phyloP scores from a whole-genome alignment of 2,888 invertebrate genomes.

The Hipparchia semele region DNA sequence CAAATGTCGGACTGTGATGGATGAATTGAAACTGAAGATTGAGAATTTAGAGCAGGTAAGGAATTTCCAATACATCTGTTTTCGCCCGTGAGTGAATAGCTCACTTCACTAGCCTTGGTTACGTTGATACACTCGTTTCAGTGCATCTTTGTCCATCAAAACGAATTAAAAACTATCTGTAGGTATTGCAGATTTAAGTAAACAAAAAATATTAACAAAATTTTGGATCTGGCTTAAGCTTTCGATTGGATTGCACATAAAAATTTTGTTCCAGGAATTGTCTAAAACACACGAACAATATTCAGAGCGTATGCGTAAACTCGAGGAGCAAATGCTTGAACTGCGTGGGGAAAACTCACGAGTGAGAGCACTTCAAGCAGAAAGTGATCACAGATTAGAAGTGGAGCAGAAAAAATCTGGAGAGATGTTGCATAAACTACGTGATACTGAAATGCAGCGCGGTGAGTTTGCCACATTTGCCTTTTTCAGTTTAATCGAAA shows the following conservation, averaged over 20 bases:
- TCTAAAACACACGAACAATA: constrained; percentile 52
- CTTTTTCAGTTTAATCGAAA: neutral
- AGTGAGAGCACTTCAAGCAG: constrained; percentile 9
- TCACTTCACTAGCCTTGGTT: too few species aligned
- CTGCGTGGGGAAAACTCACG: constrained; percentile 47
- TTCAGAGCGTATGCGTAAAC: constrained; percentile 47
- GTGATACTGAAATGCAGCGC: constrained; percentile 46
- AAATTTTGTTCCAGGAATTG: constrained; percentile 52
- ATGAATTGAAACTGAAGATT: constrained; percentile 63
- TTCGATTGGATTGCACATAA: neutral
- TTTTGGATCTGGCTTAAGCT: neutral
- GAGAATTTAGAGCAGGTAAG: constrained; percentile 59
- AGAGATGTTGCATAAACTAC: constrained; percentile 41
- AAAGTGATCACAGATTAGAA: constrained; percentile 12
- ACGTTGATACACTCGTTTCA: too few species aligned
- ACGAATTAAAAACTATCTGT: neutral
- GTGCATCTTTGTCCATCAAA: too few species aligned
- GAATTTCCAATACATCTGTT: neutral
- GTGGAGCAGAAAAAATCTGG: constrained; percentile 29
- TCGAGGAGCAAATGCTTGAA: constrained; percentile 51
- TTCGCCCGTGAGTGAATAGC: neutral
- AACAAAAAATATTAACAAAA: too few species aligned
- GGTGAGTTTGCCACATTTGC: constrained; percentile 42
- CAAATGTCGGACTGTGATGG: constrained; percentile 59
- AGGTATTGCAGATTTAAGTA: too few species aligned